phyloP scores from a whole-genome alignment of 2,888 invertebrate species.

The Rugalucina vietnamica region DNA sequence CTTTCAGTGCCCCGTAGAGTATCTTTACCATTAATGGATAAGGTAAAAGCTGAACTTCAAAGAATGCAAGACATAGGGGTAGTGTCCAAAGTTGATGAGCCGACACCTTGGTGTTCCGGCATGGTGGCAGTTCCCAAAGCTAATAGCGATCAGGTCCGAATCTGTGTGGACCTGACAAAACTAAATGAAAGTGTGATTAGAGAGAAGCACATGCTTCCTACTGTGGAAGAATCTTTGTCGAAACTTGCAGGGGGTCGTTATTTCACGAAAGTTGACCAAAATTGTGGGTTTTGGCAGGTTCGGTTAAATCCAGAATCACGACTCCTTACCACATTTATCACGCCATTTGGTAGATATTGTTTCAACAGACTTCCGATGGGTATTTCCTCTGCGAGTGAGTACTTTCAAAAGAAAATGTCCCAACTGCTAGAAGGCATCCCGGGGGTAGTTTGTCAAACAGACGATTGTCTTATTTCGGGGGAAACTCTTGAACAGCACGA shows the following conservation, averaged over 20 bases:
- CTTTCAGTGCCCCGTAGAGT: too few relatives aligned
- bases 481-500: constrained; percentile 1
- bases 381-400: too few relatives aligned
- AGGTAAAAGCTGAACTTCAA: too few relatives aligned
- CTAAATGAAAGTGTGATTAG: too few relatives aligned
- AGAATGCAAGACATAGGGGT: too few relatives aligned
- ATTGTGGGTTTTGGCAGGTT: constrained; percentile 67
- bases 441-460: background rate
- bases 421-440: background rate
- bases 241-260: constrained; percentile 30
- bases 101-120: too few relatives aligned
- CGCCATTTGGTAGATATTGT: constrained; percentile 50
- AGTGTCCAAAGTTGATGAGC: too few relatives aligned
- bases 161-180: too few relatives aligned
- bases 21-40: too few relatives aligned
- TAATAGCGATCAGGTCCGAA: constrained; percentile 27
- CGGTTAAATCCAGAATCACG: constrained; percentile 22
- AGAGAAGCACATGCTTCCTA: background rate
- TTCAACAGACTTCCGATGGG: too few relatives aligned
- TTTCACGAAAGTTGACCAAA: too few relatives aligned
- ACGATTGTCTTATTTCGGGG: constrained; percentile 7
- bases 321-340: constrained; percentile 50
- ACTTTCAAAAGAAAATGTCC: constrained; percentile 3
- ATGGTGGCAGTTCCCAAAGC: constrained; percentile 5
- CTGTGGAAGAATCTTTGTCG: background rate